Base-by-base conservation (phyloP, 2,113 vertebrate species). In the Larimichthys polyactis region DNA sequence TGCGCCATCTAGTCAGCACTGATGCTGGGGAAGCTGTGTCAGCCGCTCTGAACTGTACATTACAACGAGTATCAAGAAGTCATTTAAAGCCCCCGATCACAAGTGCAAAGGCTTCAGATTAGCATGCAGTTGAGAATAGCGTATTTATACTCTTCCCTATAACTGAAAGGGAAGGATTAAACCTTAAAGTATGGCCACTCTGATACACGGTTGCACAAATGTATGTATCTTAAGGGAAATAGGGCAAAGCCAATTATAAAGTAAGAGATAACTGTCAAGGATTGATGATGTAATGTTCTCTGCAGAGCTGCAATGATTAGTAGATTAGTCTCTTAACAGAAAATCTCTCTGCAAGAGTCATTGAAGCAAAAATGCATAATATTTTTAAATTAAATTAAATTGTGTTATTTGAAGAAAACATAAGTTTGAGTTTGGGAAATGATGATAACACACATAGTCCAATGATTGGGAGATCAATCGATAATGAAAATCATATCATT, bases 21-120 rank as follows among this genome's bases (percentile, higher is more conserved):
- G 79, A 83, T 75, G 59, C 64, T 4, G 16, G 49, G 52, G 27
- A 66, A 75, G 87, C 86, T 85, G 82, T 63, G 75, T 91, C 88
- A 93, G 90, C 90, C 87, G 55, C 81, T 82, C 58, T 77, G 8
- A 68, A 62, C 73, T 54, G 2, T 82, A 71, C 81, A 69, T 76
- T 90, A 70, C 78, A 85, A 85, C 29, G 19, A 87, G 66, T 58
- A 32, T 78, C 66, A 72, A 82, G 65, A 70, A 65, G 57, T 84
- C 32, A 65, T 70, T 68, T 55, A 83, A 65, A 79, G 55, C 67
- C 78, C 75, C 75, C 74, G 52, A 83, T 68, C 57, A 60, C 32
- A 81, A 20, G 16, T 68, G 62, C 40, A 64, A n/a, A 51, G 19
- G 63, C 63, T 54, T 22, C 7, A 17, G 27, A 44, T 75, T 20